phyloP scores from a whole-genome alignment of 2,888 invertebrate species.

The Lithophane ornitopus region DNA sequence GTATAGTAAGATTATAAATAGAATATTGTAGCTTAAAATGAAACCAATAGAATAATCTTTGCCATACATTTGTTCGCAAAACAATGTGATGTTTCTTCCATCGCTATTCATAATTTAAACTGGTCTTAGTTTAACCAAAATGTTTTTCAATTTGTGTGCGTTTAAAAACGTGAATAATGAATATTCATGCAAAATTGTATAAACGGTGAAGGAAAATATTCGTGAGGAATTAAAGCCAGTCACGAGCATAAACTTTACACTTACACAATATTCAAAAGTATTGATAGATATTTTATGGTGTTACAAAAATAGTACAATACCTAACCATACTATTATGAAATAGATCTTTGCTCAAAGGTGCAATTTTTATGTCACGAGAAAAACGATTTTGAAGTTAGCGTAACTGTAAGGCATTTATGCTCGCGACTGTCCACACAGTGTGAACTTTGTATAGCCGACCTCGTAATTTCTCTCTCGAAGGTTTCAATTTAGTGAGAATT shows the following conservation, averaged over 20 bases:
- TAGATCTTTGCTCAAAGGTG: too few species aligned
- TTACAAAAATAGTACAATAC: too few species aligned
- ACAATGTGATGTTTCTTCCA: slow-evolving; percentile 1
- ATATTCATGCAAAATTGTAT: too few species aligned
- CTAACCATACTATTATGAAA: too few species aligned
- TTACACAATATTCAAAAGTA: too few species aligned
- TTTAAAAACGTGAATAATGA: neutral
- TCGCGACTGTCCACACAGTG: neutral
- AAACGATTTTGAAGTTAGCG: too few species aligned
- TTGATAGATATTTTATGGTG: too few species aligned
- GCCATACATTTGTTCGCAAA: slow-evolving; percentile 25
- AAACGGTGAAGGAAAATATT: neutral
- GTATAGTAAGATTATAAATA: neutral
- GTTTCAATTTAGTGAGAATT: too few species aligned
- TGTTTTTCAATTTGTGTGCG: neutral
- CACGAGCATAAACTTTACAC: too few species aligned
- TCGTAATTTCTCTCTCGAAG: neutral
- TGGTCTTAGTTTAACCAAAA: slow-evolving; percentile 7
- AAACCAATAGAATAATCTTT: neutral
- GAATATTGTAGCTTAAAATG: neutral
- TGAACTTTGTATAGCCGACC: neutral
- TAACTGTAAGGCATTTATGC: too few species aligned
- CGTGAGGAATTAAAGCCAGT: neutral
- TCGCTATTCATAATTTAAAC: neutral
- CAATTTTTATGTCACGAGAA: too few species aligned